Conservation (phyloP, 2,888 invertebrate species). For the Meghimatium bilineatum region DNA sequence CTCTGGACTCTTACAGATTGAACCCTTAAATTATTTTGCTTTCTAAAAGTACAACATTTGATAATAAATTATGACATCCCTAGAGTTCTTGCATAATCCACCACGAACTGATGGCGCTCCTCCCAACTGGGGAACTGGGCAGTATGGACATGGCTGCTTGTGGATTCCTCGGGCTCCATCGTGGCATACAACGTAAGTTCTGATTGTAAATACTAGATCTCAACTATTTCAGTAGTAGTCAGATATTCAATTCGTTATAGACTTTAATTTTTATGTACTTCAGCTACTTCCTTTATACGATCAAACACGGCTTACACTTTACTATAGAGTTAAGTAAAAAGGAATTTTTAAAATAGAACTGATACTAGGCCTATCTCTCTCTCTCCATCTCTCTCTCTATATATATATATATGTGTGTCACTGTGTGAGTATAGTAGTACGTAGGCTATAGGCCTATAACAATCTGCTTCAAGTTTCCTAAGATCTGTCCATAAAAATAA, state of each 20-base stretch:
- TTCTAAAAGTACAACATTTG: not conserved
- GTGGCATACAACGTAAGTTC: constrained; percentile 47
- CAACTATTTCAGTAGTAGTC: not conserved
- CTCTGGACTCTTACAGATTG: not conserved
- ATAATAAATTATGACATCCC: constrained; percentile 40
- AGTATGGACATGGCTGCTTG: not conserved
- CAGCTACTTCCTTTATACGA: too few relatives aligned
- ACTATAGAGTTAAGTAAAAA: too few relatives aligned
- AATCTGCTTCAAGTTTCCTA: too few relatives aligned
- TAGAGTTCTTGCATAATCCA: constrained; percentile 24
- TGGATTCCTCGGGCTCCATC: constrained; percentile 49
- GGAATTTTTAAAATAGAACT: too few relatives aligned
- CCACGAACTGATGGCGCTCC: not conserved
- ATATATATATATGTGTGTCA: too few relatives aligned
- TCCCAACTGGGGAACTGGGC: constrained; percentile 50
- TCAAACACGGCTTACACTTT: too few relatives aligned
- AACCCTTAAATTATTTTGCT: not conserved
- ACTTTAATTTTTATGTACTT: too few relatives aligned
- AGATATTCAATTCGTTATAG: not conserved
- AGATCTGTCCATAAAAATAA: too few relatives aligned
- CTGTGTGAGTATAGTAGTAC: too few relatives aligned
- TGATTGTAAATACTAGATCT: not conserved
- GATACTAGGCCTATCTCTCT: too few relatives aligned
- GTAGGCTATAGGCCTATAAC: too few relatives aligned
- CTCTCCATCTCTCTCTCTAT: too few relatives aligned